Conservation (phyloP, 1,140 invertebrate genomes). For the Pachyrhynchus sulphureomaculatus region DNA sequence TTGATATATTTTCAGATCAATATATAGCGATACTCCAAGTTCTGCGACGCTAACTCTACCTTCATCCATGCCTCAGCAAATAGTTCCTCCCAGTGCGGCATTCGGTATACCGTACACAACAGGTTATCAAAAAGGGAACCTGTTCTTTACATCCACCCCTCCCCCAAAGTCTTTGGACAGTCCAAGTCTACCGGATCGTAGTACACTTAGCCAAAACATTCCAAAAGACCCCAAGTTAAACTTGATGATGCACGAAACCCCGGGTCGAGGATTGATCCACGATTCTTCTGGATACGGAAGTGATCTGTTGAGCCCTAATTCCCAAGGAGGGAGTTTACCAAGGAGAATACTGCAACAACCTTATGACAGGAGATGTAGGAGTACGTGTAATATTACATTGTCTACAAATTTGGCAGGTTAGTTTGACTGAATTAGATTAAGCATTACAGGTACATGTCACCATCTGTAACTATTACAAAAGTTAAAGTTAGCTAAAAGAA, state of each 20-base stretch:
- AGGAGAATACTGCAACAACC: slow-evolving; percentile 49
- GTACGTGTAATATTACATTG: slow-evolving; percentile 69
- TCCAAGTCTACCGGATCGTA: slow-evolving; percentile 2
- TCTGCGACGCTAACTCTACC: slow-evolving; percentile 15
- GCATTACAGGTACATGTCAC: no score
- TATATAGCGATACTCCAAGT: slow-evolving; percentile 18
- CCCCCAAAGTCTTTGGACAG: slow-evolving; percentile 42
- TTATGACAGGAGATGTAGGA: slow-evolving; percentile 57
- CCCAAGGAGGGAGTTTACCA: slow-evolving; percentile 46
- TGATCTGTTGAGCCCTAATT: slow-evolving; percentile 51
- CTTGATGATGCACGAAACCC: slow-evolving; percentile 15
- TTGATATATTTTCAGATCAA: slow-evolving; percentile 19
- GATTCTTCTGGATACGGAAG: slow-evolving; percentile 58
- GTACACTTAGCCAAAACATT: slow-evolving; percentile 12
- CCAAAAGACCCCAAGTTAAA: slow-evolving; percentile 22
- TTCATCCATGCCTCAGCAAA: background rate
- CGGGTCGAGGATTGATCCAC: slow-evolving; percentile 27
- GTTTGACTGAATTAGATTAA: no score
- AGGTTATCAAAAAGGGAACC: slow-evolving; percentile 58
- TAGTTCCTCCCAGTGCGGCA: slow-evolving; percentile 11
- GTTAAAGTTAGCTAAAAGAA: no score
- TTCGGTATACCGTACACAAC: slow-evolving; percentile 25
- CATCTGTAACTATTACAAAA: no score
- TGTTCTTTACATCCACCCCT: slow-evolving; percentile 57
- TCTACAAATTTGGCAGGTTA: slow-evolving; percentile 46